phyloP scores from a whole-genome alignment of 1,140 invertebrate genomes.

The Archivesica marissinica region DNA sequence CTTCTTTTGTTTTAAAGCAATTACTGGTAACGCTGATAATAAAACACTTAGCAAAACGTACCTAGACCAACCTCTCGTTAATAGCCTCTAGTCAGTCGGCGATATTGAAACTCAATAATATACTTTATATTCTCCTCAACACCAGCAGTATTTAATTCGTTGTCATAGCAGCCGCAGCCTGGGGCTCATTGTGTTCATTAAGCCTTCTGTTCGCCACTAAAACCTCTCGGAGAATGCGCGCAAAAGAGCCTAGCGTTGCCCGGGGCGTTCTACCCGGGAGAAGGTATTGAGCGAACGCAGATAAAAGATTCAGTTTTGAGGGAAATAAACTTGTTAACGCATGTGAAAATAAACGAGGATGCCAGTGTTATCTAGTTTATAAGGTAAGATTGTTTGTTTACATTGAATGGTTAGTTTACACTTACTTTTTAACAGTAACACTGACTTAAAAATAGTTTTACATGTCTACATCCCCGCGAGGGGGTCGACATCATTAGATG shows the following conservation, averaged over 20 bases:
- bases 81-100: constrained; percentile 38
- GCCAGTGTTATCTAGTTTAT: neutral
- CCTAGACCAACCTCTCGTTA: constrained; percentile 27
- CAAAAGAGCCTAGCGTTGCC: constrained; percentile 33
- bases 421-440: too few species aligned
- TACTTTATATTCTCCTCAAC: constrained; percentile 60
- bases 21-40: neutral
- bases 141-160: constrained; percentile 63
- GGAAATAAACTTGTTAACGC: constrained; percentile 9
- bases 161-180: constrained; percentile 51
- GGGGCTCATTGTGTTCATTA: constrained; percentile 54
- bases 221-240: constrained; percentile 52
- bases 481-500: too few species aligned
- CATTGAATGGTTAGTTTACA: too few species aligned
- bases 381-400: constrained; percentile 10
- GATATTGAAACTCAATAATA: constrained; percentile 64
- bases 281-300: constrained; percentile 45
- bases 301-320: constrained; percentile 44
- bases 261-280: constrained; percentile 52
- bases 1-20: neutral
- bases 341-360: neutral
- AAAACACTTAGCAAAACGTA: constrained; percentile 20
- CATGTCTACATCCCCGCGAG: too few species aligned
- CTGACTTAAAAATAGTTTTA: too few species aligned
- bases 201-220: constrained; percentile 44